Base-by-base conservation (phyloP, 2,113 vertebrate species). In the Athene cunicularia region DNA sequence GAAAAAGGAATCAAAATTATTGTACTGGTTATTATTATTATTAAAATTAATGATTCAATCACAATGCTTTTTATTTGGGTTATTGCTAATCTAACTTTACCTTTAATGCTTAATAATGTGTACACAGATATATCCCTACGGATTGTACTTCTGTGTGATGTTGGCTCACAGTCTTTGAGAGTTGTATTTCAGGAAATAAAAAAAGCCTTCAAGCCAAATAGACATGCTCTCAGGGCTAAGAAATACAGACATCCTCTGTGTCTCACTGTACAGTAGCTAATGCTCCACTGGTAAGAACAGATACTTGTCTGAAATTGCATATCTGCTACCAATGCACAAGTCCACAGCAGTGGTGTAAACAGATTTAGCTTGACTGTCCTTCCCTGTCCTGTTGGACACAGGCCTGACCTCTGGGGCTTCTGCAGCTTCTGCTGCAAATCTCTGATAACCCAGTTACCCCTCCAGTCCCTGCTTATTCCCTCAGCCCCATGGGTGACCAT, bases 11-110 rank as follows among this genome's bases (percentile, higher is more conserved):
- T 72, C 7, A 89, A 63, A 89, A 85, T 87, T 72, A 86, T 83
- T 87, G 64, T 67, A 55, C 41, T 64, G 19, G 50, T 93, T 52
- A 68, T 94, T 62, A 68, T 73, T 94, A 83, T 90, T 96, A 88
- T 91, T 95, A 82, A 85, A 95, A 95, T 93, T 95, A 95, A 85
- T 95, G 86, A 89, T 89, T 95, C 88, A 94, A 91, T 85, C 76
- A 91, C 66, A 91, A 73, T 49, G 14, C 35, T 82, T 91, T 94
- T 94, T 80, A 88, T 92, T 92, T 92, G 68, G 32, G 49, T 80
- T 95, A 81, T 89, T 95, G 50, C 35, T 89, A 84, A 73, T 81
- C 56, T 91, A 86, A 64, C 50, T 86, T 94, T 75, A 87, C 56
- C 62, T 96, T 92, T 95, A 91, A 86, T 82, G 76, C 50, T 84